phyloP scores from a whole-genome alignment of 2,113 vertebrate species.

The Sigmodon hispidus region DNA sequence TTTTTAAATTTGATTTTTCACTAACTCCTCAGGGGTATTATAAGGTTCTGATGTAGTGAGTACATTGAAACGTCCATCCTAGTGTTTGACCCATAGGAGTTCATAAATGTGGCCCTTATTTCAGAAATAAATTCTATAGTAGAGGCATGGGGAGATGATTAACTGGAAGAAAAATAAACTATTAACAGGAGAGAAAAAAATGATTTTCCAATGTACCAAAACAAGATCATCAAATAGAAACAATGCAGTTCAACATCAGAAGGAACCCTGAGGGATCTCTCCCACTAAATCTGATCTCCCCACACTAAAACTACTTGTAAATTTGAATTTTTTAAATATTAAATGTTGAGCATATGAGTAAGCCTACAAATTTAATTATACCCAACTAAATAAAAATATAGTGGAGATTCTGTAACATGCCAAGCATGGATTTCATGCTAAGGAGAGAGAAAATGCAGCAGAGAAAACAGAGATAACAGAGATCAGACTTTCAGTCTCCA shows the following conservation, averaged over 20 bases:
- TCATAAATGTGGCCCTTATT: background rate
- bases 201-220: background rate
- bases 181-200: background rate
- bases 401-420: background rate
- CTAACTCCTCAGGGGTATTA: background rate
- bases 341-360: slow-evolving; percentile 13
- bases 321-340: background rate
- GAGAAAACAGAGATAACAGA: background rate
- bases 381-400: slow-evolving; percentile 27
- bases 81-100: background rate
- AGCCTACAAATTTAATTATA: slow-evolving; percentile 17
- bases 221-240: background rate
- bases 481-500: background rate
- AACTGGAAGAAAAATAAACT: background rate
- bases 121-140: background rate
- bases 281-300: background rate
- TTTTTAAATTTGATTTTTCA: background rate
- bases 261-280: background rate
- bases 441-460: background rate
- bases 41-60: background rate
- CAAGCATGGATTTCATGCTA: background rate
- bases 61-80: background rate
- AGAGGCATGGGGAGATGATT: background rate
- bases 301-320: slow-evolving; percentile 33
- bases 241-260: background rate